Base-by-base conservation (phyloP, 2,888 invertebrate species). In the Pediacus dermestoides region DNA sequence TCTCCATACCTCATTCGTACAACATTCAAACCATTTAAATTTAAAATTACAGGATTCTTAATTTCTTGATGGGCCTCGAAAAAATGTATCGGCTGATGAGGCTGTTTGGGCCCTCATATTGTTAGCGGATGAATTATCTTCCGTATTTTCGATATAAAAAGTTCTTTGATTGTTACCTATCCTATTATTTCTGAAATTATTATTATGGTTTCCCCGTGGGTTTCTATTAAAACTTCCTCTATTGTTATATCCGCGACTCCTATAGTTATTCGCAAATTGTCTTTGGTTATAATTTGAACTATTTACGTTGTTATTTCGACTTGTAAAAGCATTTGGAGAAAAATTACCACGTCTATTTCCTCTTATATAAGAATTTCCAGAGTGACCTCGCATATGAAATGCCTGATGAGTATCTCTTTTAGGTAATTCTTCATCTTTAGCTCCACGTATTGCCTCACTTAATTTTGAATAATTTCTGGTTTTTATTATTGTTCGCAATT, bases 21-120 rank as follows among this genome's bases (percentile, higher is more conserved):
- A 11, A 16, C 28, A 30, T 35, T 39, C 15, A 39, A 27, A 11
- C 30, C 35, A 18, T 30, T 23, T n/a, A 34, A 16, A 39, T 28
- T 39, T 2, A 35, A 23, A 15, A 39, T 23, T 35, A 30, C 22
- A 16, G 9, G 14, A 2, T 30, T 4, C 3, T 23, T 13, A 2
- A 48, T 39, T 15, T n/a, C n/a, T n/a, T n/a, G n/a, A n/a, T n/a
- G 27, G 28, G 35, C 10, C 36, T 11, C 30, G 36, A 36, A 36
- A 36, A 36, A 36, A 30, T 9, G 33, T 18, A 22, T 33, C 22
- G 3, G 31, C n/a, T 15, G n/a, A n/a, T n/a, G n/a, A n/a, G n/a
- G n/a, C n/a, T n/a, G n/a, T n/a, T n/a, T n/a, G n/a, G n/a, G n/a
- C n/a, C n/a, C n/a, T n/a, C n/a, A n/a, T n/a, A n/a, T n/a, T n/a